Evolutionary conservation across 2,113 vertebrate genomes (phyloP).

Genomic region (Elgaria multicarinata): DNA sequence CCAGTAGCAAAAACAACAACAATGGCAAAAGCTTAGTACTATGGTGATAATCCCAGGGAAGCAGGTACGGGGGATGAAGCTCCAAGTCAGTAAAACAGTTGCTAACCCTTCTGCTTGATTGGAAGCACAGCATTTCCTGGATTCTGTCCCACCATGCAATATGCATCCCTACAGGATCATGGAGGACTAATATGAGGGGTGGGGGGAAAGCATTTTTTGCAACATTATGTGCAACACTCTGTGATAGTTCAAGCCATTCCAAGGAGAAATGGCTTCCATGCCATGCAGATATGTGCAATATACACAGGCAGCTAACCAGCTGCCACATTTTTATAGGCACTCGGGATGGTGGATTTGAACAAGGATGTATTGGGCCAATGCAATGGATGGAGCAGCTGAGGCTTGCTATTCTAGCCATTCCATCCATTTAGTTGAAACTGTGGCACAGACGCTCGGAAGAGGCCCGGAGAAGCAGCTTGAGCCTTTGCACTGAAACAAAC

Average conservation of each 20-base stretch:
- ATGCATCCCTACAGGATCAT: background rate
- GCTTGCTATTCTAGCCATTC: no score
- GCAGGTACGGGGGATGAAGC: no score
- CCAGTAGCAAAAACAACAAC: no score
- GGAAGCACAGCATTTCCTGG: background rate
- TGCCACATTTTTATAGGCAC: background rate
- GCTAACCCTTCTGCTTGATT: background rate
- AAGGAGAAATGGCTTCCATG: no score
- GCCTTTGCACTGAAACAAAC: conserved; percentile 50
- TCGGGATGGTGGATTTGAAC: background rate
- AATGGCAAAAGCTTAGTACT: no score
- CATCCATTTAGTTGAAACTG: background rate
- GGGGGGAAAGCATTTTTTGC: no score
- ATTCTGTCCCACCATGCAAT: background rate
- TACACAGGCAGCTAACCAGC: no score
- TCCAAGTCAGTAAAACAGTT: background rate
- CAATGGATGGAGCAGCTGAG: fast-evolving
- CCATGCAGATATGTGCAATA: no score
- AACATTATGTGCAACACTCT: no score
- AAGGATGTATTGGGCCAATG: fast-evolving
- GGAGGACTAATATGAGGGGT: background rate
- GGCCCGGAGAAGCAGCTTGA: background rate
- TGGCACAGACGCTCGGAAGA: background rate
- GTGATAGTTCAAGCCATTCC: no score
- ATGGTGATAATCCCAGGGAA: no score